phyloP scores from a whole-genome alignment of 1,140 invertebrate species.

The Megathymus violae region DNA sequence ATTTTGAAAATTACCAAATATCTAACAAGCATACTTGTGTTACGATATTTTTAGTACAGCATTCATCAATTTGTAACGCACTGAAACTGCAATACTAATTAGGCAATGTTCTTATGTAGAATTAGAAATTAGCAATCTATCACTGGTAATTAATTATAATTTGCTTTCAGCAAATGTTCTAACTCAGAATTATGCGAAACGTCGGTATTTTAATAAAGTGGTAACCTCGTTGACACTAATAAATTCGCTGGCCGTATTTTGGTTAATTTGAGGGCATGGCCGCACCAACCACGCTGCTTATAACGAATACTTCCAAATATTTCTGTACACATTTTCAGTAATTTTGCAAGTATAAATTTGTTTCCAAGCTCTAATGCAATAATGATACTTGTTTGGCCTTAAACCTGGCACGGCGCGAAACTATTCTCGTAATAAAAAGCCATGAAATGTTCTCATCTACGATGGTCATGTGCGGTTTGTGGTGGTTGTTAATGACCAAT shows the following conservation, averaged over 20 bases:
- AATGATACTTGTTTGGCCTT: no score
- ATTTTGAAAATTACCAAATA: no score
- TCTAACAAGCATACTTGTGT: no score
- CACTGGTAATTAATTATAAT: not conserved
- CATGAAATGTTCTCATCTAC: no score
- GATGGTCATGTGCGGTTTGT: no score
- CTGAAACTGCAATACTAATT: no score
- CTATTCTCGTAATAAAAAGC: no score
- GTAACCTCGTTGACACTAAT: constrained; percentile 21
- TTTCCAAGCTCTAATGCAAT: no score
- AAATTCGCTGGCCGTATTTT: constrained; percentile 31
- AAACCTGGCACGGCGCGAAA: no score
- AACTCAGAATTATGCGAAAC: not conserved
- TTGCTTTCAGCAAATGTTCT: not conserved
- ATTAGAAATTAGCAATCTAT: not conserved
- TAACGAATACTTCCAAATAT: constrained; percentile 10
- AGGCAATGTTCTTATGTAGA: not conserved
- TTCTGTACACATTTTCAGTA: not conserved
- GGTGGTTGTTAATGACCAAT: no score
- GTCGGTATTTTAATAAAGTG: constrained; percentile 13
- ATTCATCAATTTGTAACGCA: no score
- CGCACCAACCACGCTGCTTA: constrained; percentile 2
- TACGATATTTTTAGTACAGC: no score
- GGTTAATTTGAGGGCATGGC: constrained; percentile 25
- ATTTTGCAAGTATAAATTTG: not conserved